Conservation (phyloP, 1,140 invertebrate species). For the Camponotus vicinus region DNA sequence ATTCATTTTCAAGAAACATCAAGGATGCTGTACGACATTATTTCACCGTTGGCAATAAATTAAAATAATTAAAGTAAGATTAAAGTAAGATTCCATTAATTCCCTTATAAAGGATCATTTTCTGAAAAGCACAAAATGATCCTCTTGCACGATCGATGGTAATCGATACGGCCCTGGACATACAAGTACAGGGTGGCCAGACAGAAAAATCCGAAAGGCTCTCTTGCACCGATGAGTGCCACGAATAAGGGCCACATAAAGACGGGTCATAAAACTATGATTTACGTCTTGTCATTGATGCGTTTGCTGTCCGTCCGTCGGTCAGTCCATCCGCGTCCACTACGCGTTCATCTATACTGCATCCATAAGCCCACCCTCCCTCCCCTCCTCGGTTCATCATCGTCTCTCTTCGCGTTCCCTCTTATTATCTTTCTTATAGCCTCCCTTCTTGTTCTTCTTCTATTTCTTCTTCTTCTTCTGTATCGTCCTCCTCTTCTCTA, state of each 20-base stretch:
- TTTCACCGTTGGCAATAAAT: background rate
- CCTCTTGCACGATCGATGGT: background rate
- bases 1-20: background rate
- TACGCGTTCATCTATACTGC: slow-evolving; percentile 31
- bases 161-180: slow-evolving; percentile 66
- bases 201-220: slow-evolving; percentile 72
- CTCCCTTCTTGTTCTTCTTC: slow-evolving; percentile 68
- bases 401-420: slow-evolving; percentile 54
- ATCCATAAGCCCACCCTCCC: slow-evolving; percentile 51
- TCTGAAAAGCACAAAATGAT: background rate
- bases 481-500: slow-evolving; percentile 14
- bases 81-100: background rate
- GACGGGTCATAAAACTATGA: slow-evolving; percentile 84
- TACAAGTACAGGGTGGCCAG: slow-evolving; percentile 71
- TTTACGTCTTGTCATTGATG: slow-evolving; percentile 84
- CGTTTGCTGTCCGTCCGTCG: slow-evolving; percentile 72
- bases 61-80: background rate
- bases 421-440: slow-evolving; percentile 52
- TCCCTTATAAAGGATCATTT: background rate
- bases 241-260: slow-evolving; percentile 82
- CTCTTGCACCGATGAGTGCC: slow-evolving; percentile 76
- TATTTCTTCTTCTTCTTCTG: slow-evolving; percentile 38
- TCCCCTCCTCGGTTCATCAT: slow-evolving; percentile 65
- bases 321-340: slow-evolving; percentile 46
- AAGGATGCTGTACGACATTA: background rate